Evolutionary conservation across 53 echinoderm and acorn worm genomes (phyloP).

Genomic region (Henricia sp.): DNA sequence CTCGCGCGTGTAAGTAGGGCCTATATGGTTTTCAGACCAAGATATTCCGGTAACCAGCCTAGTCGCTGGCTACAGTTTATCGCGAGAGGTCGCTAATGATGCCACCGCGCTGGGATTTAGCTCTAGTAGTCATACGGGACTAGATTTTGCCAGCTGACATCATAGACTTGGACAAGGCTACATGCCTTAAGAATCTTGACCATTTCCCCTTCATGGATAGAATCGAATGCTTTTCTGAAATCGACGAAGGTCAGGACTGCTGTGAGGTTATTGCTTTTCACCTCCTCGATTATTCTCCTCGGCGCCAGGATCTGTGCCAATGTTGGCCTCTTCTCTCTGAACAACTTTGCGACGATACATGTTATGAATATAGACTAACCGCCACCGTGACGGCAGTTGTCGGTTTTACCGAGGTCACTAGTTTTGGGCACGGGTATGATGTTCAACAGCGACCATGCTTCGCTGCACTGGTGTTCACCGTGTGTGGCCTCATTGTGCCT

Average conservation of each 20-base stretch:
- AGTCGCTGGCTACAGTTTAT: no score
- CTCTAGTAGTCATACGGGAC: no score
- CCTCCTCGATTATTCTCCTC: slow-evolving; percentile 40
- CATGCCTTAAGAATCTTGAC: slow-evolving; percentile 12
- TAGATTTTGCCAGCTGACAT: no score
- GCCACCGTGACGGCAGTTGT: slow-evolving; percentile 15
- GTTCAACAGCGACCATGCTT: neutral
- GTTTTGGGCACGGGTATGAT: slow-evolving; percentile 39
- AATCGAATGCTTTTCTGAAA: slow-evolving; percentile 35
- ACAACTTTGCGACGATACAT: no score
- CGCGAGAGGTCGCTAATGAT: no score
- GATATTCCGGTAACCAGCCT: no score
- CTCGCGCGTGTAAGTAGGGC: no score
- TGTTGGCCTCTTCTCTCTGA: no score
- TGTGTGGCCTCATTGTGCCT: no score
- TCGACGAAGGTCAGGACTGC: slow-evolving; percentile 29
- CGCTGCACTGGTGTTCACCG: neutral
- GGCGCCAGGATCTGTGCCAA: slow-evolving; percentile 3
- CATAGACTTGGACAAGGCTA: no score
- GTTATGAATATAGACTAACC: slow-evolving; percentile 22
- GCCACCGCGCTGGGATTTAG: no score
- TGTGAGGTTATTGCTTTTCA: slow-evolving; percentile 1
- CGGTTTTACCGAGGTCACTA: neutral
- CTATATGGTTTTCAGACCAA: no score
- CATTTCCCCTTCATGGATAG: slow-evolving; percentile 21